Percentiles rank a stretch among this genome's conserved stretches.
Conservation (phyloP, 23 tunicate species). For the Aplidium turbinatum region DNA sequence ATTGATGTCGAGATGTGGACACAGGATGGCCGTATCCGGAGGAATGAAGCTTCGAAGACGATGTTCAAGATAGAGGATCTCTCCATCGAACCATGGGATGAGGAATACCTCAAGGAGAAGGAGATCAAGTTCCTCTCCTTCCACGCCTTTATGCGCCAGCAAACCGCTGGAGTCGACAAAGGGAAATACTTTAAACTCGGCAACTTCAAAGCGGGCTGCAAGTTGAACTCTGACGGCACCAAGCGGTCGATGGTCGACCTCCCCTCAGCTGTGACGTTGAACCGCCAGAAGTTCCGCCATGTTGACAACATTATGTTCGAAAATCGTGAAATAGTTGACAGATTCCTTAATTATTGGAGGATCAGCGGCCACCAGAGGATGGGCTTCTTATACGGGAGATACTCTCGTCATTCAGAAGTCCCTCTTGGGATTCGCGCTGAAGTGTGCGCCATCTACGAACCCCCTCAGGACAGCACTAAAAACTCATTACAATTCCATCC, state of each 20-base stretch:
- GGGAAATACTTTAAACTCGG: conserved; percentile 90
- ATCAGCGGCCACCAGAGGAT: conserved; percentile 69
- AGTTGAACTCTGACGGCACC: conserved; percentile 38
- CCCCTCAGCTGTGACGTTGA: conserved; percentile 86
- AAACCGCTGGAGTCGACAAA: conserved; percentile 90
- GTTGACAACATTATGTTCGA: conserved; percentile 93
- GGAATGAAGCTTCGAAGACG: conserved; percentile 5
- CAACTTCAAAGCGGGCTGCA: conserved; percentile 67
- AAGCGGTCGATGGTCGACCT: conserved; percentile 63
- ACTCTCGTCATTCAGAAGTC: conserved; percentile 69
- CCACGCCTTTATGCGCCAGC: conserved; percentile 91
- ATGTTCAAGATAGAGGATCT: conserved; percentile 82
- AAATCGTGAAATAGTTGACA: conserved; percentile 81
- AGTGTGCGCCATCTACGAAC: conserved; percentile 92
- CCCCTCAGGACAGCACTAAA: conserved; percentile 63
- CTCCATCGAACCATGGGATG: conserved; percentile 91
- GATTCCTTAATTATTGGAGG: conserved; percentile 88
- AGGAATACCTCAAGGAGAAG: conserved; percentile 66
- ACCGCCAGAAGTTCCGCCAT: conserved; percentile 87
- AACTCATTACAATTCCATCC: conserved; percentile 46
- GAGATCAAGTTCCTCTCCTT: conserved; percentile 90
- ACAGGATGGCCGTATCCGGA: conserved; percentile 66
- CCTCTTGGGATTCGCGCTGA: conserved; percentile 87
- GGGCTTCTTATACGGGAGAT: conserved; percentile 85
- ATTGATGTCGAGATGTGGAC: conserved; percentile 77